Evolutionary conservation across 2,113 vertebrate genomes (phyloP).

Genomic region (Microtus oregoni): DNA sequence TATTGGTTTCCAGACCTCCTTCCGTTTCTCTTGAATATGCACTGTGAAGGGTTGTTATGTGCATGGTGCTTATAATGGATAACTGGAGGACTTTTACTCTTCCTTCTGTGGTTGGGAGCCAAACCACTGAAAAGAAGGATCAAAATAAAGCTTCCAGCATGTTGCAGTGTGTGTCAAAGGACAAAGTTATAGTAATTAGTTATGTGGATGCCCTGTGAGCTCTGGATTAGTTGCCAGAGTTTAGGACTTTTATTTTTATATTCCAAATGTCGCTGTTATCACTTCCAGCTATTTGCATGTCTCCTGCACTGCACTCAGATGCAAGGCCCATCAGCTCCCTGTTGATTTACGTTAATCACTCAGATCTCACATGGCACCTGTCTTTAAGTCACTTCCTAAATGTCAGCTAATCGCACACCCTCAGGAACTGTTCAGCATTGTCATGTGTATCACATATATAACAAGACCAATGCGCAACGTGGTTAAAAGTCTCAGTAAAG

Average conservation of each 20-base stretch:
- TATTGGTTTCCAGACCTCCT: slow-evolving; percentile 54
- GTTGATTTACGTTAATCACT: slow-evolving; percentile 56
- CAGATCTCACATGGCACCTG: slow-evolving; percentile 8
- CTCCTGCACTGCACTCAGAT: neutral
- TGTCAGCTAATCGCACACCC: slow-evolving; percentile 47
- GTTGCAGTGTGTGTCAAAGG: slow-evolving; percentile 56
- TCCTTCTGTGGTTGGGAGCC: slow-evolving; percentile 64
- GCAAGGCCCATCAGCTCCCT: neutral
- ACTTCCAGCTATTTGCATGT: slow-evolving; percentile 42
- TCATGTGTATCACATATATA: slow-evolving; percentile 28
- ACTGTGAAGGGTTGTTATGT: neutral
- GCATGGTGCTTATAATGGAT: slow-evolving; percentile 54
- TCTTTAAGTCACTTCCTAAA: slow-evolving; percentile 53
- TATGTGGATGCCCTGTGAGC: slow-evolving; percentile 58
- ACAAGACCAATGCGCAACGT: neutral
- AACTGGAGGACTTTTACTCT: slow-evolving; percentile 61
- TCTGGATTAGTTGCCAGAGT: slow-evolving; percentile 59
- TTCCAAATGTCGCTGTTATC: slow-evolving; percentile 51
- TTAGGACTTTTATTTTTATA: slow-evolving; percentile 75
- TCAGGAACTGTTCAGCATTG: neutral
- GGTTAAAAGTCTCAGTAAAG: slow-evolving; percentile 5
- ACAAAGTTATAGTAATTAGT: slow-evolving; percentile 77
- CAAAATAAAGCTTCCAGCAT: slow-evolving; percentile 69
- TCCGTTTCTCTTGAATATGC: slow-evolving; percentile 67
- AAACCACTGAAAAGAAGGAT: slow-evolving; percentile 75